Base-by-base conservation (phyloP, 2,888 invertebrate species). In the Plemyria rubiginata region DNA sequence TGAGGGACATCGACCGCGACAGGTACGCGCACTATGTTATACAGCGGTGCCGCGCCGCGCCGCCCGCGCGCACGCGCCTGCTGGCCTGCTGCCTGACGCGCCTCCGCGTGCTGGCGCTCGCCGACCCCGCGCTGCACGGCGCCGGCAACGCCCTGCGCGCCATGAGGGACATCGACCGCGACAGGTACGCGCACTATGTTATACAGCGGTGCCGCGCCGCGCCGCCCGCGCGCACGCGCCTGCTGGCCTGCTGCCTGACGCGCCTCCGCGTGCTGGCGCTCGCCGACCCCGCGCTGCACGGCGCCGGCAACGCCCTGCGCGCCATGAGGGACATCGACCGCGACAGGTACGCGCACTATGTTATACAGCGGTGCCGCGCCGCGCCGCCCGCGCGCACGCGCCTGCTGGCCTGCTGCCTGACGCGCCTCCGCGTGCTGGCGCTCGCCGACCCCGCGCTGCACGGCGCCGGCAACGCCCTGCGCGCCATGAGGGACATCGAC, bases 111-210 rank as follows among this genome's bases (percentile, higher is more conserved):
- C 85, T 96, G 60, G 96, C 96, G 8, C 93, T 99, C 76, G 98
- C 98, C 0, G 99, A 99, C 88, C 95, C 96, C 0, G 94, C 96
- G 0, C 95, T 98, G 71, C 96, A 99, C 84, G 98, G 98, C 0
- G 94, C 95, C 0, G 95, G 95, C 6, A 96, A 95, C 75, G 97
- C 97, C 0, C 91, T 91, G 0, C 94, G 95, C 15, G n/a, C n/a
- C n/a, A 95, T 99, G 90, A 91, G 95, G 53, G 95, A 96, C 73
- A 96, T 99, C 74, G 98, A 99, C 84, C 93, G 94, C 0, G 98
- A 98, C 61, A 95, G 94, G 95, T 95, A 98, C 87, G 97, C 98
- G 0, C 98, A 98, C 77, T 99, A 99, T 88, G 96, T 99, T 62
- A 66, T 66, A 62, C 98, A 99, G 85, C 79, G 92, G 0, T 81